These are phyloP conservation scores for Dicrurus megarhynchus DNA, from an alignment of 2,113 vertebrate species.

Conservation along the genomic window DNA sequence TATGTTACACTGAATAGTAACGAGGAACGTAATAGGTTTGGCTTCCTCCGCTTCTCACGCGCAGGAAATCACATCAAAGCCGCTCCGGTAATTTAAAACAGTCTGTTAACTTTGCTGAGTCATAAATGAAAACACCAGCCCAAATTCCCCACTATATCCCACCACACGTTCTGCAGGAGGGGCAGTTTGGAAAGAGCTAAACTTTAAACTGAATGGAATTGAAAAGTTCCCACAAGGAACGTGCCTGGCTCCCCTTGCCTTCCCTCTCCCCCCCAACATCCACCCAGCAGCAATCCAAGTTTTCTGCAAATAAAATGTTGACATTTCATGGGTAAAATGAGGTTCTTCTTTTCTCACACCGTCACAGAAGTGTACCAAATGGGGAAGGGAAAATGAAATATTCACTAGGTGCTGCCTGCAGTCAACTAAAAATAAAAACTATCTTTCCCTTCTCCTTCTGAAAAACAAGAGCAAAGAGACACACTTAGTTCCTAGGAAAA, in stretches of 20 bases:
- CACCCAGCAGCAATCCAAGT: not conserved
- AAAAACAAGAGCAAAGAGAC: not conserved
- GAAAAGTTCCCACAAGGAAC: not conserved
- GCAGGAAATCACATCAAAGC: constrained; percentile 50
- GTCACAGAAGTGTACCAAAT: not conserved
- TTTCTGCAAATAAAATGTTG: not conserved
- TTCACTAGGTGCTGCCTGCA: not conserved
- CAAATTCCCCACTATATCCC: not conserved
- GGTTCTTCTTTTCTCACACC: not conserved
- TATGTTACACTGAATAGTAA: constrained; percentile 3
- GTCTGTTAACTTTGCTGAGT: constrained; percentile 35
- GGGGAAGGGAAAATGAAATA: not conserved
- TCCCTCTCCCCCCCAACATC: not conserved
- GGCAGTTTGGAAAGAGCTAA: not conserved
- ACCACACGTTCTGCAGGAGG: not conserved
- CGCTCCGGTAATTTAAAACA: constrained; percentile 31
- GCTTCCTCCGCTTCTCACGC: not conserved
- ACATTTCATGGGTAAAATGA: not conserved
- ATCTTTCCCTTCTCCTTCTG: not conserved
- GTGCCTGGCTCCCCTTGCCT: not conserved
- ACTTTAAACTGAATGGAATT: not conserved
- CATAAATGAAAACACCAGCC: constrained; percentile 11
- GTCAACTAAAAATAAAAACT: not conserved
- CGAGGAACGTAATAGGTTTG: not conserved
- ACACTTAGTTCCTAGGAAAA: not conserved